These are phyloP conservation scores for Chrysopa pallens DNA, from an alignment of 1,140 invertebrate species.

Conservation along the genomic window DNA sequence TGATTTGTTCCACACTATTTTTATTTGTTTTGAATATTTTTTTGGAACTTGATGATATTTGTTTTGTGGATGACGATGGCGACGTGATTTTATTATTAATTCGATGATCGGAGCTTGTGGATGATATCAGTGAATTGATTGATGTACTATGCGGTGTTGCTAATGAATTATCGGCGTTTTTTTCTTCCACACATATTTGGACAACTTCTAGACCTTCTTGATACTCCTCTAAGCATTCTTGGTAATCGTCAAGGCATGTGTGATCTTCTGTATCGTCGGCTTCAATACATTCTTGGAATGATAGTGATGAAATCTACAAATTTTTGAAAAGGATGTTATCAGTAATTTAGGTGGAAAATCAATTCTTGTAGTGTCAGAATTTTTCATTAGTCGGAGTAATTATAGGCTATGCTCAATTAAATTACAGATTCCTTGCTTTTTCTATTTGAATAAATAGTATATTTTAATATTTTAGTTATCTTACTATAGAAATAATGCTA, in stretches of 20 bases:
- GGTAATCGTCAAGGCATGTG: slow-evolving; percentile 36
- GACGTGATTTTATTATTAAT: background rate
- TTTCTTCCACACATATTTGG: slow-evolving; percentile 32
- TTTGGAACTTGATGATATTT: background rate
- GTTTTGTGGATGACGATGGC: background rate
- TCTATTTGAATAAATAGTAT: no score
- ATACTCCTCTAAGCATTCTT: slow-evolving; percentile 39
- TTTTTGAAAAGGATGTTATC: no score
- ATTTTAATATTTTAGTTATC: no score
- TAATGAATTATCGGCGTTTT: slow-evolving; percentile 1
- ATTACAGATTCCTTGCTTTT: no score
- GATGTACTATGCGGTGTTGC: background rate
- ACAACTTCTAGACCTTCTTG: slow-evolving; percentile 37
- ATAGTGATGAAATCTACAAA: slow-evolving; percentile 3
- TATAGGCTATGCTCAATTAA: no score
- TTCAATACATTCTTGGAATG: slow-evolving; percentile 23
- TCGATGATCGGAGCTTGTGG: background rate
- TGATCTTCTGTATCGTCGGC: slow-evolving; percentile 30
- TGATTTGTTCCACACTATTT: background rate
- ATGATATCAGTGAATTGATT: no score
- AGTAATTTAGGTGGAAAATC: no score
- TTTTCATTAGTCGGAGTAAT: no score
- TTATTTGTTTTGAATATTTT: background rate
- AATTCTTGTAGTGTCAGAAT: no score
- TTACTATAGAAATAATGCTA: no score